Base-by-base conservation (phyloP, 2,888 invertebrate species). In the Micoletzkya japonica region DNA sequence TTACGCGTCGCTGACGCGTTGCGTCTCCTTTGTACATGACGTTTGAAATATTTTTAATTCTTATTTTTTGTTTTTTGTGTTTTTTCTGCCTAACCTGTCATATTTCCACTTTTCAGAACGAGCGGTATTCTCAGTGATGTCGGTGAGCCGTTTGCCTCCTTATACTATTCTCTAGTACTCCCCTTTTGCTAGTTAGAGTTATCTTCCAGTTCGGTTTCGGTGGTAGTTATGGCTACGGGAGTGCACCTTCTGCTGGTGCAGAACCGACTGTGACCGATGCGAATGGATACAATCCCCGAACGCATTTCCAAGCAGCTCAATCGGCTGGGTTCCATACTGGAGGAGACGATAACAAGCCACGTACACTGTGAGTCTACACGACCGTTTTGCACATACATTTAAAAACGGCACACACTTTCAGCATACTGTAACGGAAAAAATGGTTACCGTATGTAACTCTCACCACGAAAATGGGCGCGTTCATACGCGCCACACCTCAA, bases 221-320 rank as follows among this genome's bases (percentile, higher is more conserved):
- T n/a, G n/a, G n/a, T 20, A 44, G 20, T 20, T 44, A 44, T 44
- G 44, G 44, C 44, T 44, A 44, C 44, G 44, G 44, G 10, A 14
- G 44, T 44, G 44, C 10, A 44, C 44, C 10, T 44, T 44, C 44
- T 14, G 44, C 10, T 44, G 56, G 56, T 17, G 7, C 24, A 10
- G 10, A 7, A 26, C 39, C 14, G 17, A 20, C 69, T 26, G 68
- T 28, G 30, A 14, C 57, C 36, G 72, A 70, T 10, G 52, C 50
- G 56, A 70, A 70, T 28, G 76, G 76, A 14, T 84, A 84, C 77
- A 84, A 84, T 58, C 80, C 84, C 17, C 75, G 82, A 34, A 81
- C 77, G 56, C 84, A 84, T 63, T 85, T 76, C 60, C 79, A 79
- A 68, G 79, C 81, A 14, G 84, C 84, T 14, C 81, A 82, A 64